phyloP scores from a whole-genome alignment of 2,797 vertebrate genomes.

The Telmatherina bonti region DNA sequence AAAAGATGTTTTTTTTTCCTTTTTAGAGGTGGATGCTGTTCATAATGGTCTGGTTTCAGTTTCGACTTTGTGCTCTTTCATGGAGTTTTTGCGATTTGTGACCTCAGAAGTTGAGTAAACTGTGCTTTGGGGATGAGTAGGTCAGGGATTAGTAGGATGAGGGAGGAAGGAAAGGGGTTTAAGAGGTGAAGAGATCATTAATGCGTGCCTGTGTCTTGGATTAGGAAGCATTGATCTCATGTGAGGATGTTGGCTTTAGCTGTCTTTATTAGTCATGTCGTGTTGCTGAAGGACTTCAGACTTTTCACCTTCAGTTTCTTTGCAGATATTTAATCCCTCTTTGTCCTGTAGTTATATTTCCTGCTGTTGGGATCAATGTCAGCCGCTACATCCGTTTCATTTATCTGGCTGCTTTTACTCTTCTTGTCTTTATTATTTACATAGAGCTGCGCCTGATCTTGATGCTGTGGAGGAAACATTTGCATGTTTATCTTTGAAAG shows the following conservation, averaged over 20 bases:
- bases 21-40: constrained; percentile 11
- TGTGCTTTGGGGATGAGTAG: constrained; percentile 12
- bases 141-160: constrained; percentile 30
- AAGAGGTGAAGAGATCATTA: constrained; percentile 65
- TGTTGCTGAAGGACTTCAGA: constrained; percentile 18
- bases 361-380: constrained; percentile 14
- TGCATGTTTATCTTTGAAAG: neutral
- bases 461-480: neutral
- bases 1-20: neutral
- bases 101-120: constrained; percentile 25
- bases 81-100: constrained; percentile 13
- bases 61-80: neutral
- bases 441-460: no score
- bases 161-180: constrained; percentile 10
- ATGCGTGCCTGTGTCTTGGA: constrained; percentile 63
- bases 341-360: constrained; percentile 4
- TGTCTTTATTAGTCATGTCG: constrained; percentile 61
- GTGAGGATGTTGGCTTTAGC: constrained; percentile 59
- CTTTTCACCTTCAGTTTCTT: constrained; percentile 50
- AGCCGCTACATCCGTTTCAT: neutral
- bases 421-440: no score
- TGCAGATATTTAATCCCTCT: constrained; percentile 30
- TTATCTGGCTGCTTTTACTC: neutral
- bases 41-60: constrained; percentile 7
- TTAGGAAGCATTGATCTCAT: constrained; percentile 67